These are phyloP conservation scores for Cephus nigrinus DNA, from an alignment of 2,888 invertebrate genomes.

Conservation along the genomic window DNA sequence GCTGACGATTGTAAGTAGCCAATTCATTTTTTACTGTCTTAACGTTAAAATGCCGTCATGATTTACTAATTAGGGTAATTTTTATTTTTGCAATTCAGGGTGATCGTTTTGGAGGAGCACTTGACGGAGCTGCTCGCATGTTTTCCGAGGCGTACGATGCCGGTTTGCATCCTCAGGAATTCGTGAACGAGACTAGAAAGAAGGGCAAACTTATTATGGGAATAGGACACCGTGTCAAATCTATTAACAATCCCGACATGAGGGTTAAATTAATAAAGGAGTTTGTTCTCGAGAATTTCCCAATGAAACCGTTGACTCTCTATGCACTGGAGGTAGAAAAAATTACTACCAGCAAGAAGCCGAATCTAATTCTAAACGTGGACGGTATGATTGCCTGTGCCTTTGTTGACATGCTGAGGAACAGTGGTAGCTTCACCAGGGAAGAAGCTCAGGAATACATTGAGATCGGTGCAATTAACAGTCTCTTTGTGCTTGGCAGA, in stretches of 20 bases:
- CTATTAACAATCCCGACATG: slow-evolving; percentile 98
- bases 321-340: slow-evolving; percentile 99
- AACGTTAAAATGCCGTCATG: background rate
- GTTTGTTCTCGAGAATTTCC: slow-evolving; percentile 94
- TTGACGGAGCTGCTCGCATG: slow-evolving; percentile 97
- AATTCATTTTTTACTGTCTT: background rate
- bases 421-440: slow-evolving; percentile 94
- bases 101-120: slow-evolving; percentile 97
- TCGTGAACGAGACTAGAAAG: slow-evolving; percentile 97
- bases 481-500: slow-evolving; percentile 96
- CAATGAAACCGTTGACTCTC: slow-evolving; percentile 90
- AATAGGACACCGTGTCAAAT: slow-evolving; percentile 92
- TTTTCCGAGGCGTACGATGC: slow-evolving; percentile 97
- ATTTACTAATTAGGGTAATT: background rate
- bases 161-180: slow-evolving; percentile 96
- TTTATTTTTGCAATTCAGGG: slow-evolving; percentile 72
- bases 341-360: slow-evolving; percentile 99
- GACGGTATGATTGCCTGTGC: slow-evolving; percentile 98
- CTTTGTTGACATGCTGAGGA: slow-evolving; percentile 95
- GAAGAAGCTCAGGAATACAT: slow-evolving; percentile 99
- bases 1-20: slow-evolving; percentile 88
- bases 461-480: slow-evolving; percentile 97
- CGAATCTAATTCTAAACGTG: slow-evolving; percentile 99
- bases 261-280: slow-evolving; percentile 97
- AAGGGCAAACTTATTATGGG: slow-evolving; percentile 99